Base-by-base conservation (phyloP, 2,888 invertebrate species). In the Platerodrilus igneus region DNA sequence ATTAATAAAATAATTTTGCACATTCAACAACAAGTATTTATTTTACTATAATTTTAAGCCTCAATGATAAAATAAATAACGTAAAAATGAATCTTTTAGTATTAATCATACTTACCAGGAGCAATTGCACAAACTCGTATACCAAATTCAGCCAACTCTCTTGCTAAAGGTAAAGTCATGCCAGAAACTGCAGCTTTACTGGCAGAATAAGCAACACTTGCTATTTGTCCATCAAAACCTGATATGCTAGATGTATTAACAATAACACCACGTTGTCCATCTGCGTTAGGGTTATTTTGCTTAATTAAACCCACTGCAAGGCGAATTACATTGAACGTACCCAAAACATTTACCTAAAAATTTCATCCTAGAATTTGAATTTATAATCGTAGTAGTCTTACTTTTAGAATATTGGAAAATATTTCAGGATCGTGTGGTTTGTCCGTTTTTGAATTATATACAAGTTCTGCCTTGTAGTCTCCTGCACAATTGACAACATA, bases 401-500 rank as follows among this genome's bases (percentile, higher is more conserved):
- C 84, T 62, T 76, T 81, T 3, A 94, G 49, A 37, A 91, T 80
- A 59, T 71, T 78, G 9, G 72, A 60, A 60, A 96, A 95, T 50
- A 87, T 83, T 4, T 84, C 83, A 43, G 91, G 63, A 0, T 62
- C 60, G 62, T 94, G 93, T 1, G 85, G 67, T 4, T 58, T 39
- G 20, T 84, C 78, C 65, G 89, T 94, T 41, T 86, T 82, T 57
- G 89, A 87, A 65, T 96, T 96, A 64, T 87, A 97, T 0, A 84
- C 81, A 64, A 91, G 91, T 56, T 79, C 79, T 1, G 95, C 92
- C 0, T 81, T 74, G 0, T 86, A 86, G 47, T 92, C 83, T 7
- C 97, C 99, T 1, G 99, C 99, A 73, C 97, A 97, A 65, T 96
- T 99, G 0, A 99, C 86, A 1, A 88, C 72, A 34, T 82, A 78